Evolutionary conservation across 2,113 vertebrate genomes (phyloP).

Genomic region (Vanacampus margaritifer): DNA sequence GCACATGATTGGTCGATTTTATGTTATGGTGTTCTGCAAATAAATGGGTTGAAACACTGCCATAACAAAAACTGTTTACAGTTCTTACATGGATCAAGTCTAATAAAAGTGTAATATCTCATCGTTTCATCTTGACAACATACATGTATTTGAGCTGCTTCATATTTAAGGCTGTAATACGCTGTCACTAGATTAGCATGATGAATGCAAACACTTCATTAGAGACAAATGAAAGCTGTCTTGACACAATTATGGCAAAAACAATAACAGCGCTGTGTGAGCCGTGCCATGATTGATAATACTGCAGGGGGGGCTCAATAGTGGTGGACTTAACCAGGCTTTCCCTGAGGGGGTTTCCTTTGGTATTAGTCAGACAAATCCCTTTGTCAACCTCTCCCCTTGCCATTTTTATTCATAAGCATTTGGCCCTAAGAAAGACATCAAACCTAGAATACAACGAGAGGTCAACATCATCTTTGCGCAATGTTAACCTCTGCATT

Average conservation of each 20-base stretch:
- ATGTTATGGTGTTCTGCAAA: no score
- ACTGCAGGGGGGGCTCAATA: slow-evolving; percentile 49
- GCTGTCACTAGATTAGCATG: slow-evolving; percentile 61
- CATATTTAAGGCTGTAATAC: slow-evolving; percentile 46
- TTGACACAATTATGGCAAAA: slow-evolving; percentile 71
- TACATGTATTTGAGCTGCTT: slow-evolving; percentile 5
- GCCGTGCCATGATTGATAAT: slow-evolving; percentile 66
- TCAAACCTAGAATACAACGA: slow-evolving; percentile 74
- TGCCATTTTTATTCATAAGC: slow-evolving; percentile 76
- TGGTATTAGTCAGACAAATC: slow-evolving; percentile 74
- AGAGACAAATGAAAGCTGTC: slow-evolving; percentile 68
- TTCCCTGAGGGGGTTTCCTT: slow-evolving; percentile 62
- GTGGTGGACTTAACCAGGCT: slow-evolving; percentile 66
- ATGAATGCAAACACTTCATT: slow-evolving; percentile 65
- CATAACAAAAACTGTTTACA: background rate
- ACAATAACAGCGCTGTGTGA: slow-evolving; percentile 67
- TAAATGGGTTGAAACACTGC: no score
- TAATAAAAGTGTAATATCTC: background rate
- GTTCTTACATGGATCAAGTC: background rate
- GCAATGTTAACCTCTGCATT: slow-evolving; percentile 72
- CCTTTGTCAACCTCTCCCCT: slow-evolving; percentile 70
- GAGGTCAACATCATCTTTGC: slow-evolving; percentile 74
- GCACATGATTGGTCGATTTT: no score
- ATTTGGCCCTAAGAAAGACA: slow-evolving; percentile 74
- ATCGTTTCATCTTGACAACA: background rate